phyloP scores from a whole-genome alignment of 1,140 invertebrate species.

The Drosophila ohnishii region DNA sequence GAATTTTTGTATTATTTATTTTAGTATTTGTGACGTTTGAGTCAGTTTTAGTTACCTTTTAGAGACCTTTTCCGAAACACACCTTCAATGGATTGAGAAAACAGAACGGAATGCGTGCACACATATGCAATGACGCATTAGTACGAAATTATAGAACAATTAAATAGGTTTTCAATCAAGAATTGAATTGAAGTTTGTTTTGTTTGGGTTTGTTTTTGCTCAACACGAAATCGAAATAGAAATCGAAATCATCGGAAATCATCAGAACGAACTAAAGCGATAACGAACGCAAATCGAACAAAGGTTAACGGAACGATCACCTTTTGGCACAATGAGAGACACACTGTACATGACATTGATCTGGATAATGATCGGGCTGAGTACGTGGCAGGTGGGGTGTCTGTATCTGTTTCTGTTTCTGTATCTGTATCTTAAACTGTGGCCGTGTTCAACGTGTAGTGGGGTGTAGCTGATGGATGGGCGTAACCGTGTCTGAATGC shows the following conservation, averaged over 20 bases:
- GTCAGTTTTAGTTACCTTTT: constrained; percentile 88
- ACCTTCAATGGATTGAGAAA: constrained; percentile 85
- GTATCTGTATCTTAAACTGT: constrained; percentile 39
- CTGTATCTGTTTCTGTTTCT: constrained; percentile 47
- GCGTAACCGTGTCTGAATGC: constrained; percentile 37
- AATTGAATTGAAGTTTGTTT: constrained; percentile 76
- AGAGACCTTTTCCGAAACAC: constrained; percentile 96
- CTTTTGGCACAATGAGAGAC: constrained; percentile 70
- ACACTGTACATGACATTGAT: constrained; percentile 64
- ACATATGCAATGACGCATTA: constrained; percentile 85
- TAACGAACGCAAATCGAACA: constrained; percentile 46
- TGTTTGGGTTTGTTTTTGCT: constrained; percentile 64
- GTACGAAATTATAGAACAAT: constrained; percentile 83
- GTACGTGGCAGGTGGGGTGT: constrained; percentile 41
- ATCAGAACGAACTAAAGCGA: constrained; percentile 50
- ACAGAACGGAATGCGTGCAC: constrained; percentile 82
- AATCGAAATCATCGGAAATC: constrained; percentile 45
- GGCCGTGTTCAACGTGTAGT: constrained; percentile 28
- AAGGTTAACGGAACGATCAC: constrained; percentile 52
- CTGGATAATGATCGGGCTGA: constrained; percentile 55
- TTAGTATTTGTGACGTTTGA: constrained; percentile 66
- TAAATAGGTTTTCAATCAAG: constrained; percentile 81
- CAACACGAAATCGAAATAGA: constrained; percentile 54
- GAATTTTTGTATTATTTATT: constrained; percentile 69
- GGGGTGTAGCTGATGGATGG: constrained; percentile 28